Base-by-base conservation (phyloP, 2,113 vertebrate species). In the Hemiscyllium ocellatum region DNA sequence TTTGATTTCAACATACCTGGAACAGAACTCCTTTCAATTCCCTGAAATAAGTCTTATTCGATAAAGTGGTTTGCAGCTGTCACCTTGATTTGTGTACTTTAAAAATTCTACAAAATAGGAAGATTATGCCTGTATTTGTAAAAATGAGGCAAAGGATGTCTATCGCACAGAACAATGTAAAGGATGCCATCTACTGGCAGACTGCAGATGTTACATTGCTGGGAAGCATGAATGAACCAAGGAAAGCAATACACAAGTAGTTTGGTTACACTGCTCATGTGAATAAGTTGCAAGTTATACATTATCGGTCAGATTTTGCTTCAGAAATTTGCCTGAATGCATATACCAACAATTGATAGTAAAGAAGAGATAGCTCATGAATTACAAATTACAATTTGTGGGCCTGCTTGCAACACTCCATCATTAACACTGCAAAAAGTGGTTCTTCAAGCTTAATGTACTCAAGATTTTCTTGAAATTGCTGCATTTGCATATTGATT, bases 111-210 rank as follows among this genome's bases (percentile, higher is more conserved):
- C 5, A 22, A 66, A 68, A n/a, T 61, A 65, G 89, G 33, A 33
- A 4, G 66, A 68, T 93, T 93, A 93, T 10, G 20, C n/a, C n/a
- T n/a, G 8, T 68, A 91, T 65, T 91, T 91, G 89, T 90, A 26
- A 87, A 5, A 29, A 86, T 6, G 1, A 61, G 56, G 15, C 4
- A 33, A 37, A 66, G 37, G 56, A 50, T 29, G 29, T 2, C 52
- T 61, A 22, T 93, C 37, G 20, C 89, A 65, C 6, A 93, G n/a
- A 66, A 22, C 61, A 93, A 66, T 93, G 61, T 37, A 93, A 68
- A 93, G 89, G 89, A 1, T 42, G 89, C 89, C 89, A 93, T 42
- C 89, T 93, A 17, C 61, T 93, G 89, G 89, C 61, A 93, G 61
- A 33, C 24, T 19, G 17, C 3, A 19, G 15, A 83, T 1, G 20